phyloP scores from a whole-genome alignment of 2,888 invertebrate genomes.

The Glyphotaelius pellucidus region DNA sequence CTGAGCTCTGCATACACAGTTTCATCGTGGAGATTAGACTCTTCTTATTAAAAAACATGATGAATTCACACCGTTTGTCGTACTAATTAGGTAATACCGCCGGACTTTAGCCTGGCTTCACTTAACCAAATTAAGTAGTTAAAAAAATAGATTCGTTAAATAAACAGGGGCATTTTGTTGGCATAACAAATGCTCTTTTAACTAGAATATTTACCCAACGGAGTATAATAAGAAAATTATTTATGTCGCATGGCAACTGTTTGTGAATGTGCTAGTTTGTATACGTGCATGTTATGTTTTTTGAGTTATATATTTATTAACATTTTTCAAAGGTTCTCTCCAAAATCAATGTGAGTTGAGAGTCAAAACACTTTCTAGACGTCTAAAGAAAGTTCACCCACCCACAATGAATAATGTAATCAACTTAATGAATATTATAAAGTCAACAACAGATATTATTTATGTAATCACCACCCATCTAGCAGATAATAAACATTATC shows the following conservation, averaged over 20 bases:
- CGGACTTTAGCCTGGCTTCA: not conserved
- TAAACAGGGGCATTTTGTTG: not conserved
- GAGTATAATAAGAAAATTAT: not conserved
- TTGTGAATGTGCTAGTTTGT: not conserved
- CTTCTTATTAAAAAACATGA: slow-evolving; percentile 43
- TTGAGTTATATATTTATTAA: too few species aligned
- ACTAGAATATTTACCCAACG: not conserved
- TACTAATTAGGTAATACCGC: slow-evolving; percentile 18
- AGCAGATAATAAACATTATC: not conserved
- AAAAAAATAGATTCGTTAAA: not conserved
- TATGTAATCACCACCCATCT: not conserved
- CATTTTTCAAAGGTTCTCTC: not conserved
- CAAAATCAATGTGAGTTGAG: not conserved
- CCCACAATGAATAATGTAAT: too few species aligned
- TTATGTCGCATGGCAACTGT: not conserved
- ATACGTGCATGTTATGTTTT: not conserved
- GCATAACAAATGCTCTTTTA: not conserved
- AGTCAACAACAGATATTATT: not conserved
- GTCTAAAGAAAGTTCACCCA: not conserved
- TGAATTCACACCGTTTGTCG: slow-evolving; percentile 17
- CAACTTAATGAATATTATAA: not conserved
- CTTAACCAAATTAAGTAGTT: not conserved
- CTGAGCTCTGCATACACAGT: slow-evolving; percentile 37
- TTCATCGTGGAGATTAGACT: slow-evolving; percentile 27
- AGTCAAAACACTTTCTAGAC: not conserved